phyloP scores from a whole-genome alignment of 2,888 invertebrate species.

The Hartigia nigra region DNA sequence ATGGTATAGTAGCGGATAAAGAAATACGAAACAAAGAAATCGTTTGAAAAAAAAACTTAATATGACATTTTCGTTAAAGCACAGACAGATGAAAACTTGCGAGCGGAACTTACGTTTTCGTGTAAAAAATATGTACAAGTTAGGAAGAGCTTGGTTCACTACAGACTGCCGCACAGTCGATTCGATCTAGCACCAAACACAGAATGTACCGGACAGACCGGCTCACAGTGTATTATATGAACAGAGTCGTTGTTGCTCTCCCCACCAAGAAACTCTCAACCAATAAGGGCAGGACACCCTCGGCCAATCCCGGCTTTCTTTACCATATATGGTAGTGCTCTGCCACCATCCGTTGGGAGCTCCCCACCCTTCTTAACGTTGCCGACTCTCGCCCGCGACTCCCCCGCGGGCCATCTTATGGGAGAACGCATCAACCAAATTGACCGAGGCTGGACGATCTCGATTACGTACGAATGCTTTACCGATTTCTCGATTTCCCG shows the following conservation, averaged over 20 bases:
- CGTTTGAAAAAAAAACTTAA: neutral
- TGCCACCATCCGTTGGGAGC: conserved; percentile 67
- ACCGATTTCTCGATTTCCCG: conserved; percentile 14
- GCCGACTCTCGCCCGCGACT: conserved; percentile 6
- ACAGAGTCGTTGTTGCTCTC: conserved; percentile 47
- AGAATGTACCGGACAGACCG: conserved; percentile 59
- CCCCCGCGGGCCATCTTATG: neutral
- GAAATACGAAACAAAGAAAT: neutral
- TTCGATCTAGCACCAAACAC: conserved; percentile 58
- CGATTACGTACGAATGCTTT: conserved; percentile 13
- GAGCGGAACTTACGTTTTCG: conserved; percentile 36
- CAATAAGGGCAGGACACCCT: conserved; percentile 61
- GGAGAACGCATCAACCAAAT: conserved; percentile 25
- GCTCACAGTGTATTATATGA: conserved; percentile 60
- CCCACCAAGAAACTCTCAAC: conserved; percentile 48
- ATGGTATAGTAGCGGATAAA: neutral
- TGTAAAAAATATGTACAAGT: conserved; percentile 57
- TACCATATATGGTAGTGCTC: conserved; percentile 84
- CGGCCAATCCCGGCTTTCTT: conserved; percentile 78
- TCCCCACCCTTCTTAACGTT: conserved; percentile 58
- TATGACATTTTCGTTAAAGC: neutral
- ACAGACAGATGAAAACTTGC: neutral
- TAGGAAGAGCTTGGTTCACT: conserved; percentile 40
- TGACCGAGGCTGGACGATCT: conserved; percentile 5
- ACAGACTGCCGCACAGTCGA: conserved; percentile 46